Conservation (phyloP, 2,797 vertebrate genomes). For the Miichthys miiuy region DNA sequence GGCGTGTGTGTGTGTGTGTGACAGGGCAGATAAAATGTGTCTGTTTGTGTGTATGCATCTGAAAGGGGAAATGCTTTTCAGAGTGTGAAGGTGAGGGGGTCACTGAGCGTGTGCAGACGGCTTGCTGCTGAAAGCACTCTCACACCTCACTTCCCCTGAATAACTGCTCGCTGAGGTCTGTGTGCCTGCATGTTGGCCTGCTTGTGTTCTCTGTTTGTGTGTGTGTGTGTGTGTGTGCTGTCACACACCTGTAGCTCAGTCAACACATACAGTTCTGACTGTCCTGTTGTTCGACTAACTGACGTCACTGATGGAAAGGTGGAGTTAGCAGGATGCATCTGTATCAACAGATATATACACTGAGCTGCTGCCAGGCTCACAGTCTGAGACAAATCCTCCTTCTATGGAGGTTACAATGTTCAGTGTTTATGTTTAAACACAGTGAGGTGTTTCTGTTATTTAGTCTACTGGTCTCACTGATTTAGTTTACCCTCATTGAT, state of each 20-base stretch:
- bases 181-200: not conserved
- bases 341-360: not conserved
- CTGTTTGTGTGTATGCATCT: not conserved
- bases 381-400: not conserved
- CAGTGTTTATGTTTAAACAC: not conserved
- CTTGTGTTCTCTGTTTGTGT: not conserved
- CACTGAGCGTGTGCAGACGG: constrained; percentile 22
- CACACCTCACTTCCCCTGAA: constrained; percentile 54
- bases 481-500: not conserved
- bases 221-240: not conserved
- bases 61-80: constrained; percentile 16
- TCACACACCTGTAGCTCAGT: constrained; percentile 29
- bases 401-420: not conserved
- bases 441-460: not conserved
- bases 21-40: not conserved
- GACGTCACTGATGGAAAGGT: constrained; percentile 7
- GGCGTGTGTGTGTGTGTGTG: not conserved
- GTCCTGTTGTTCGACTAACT: not conserved
- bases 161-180: not conserved
- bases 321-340: not conserved
- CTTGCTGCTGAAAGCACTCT: constrained; percentile 27
- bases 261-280: not conserved
- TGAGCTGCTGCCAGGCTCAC: not conserved
- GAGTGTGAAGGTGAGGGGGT: constrained; percentile 26
- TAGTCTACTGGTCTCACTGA: not conserved